Conservation (phyloP, 2,113 vertebrate species). For the Grammomys surdaster region DNA sequence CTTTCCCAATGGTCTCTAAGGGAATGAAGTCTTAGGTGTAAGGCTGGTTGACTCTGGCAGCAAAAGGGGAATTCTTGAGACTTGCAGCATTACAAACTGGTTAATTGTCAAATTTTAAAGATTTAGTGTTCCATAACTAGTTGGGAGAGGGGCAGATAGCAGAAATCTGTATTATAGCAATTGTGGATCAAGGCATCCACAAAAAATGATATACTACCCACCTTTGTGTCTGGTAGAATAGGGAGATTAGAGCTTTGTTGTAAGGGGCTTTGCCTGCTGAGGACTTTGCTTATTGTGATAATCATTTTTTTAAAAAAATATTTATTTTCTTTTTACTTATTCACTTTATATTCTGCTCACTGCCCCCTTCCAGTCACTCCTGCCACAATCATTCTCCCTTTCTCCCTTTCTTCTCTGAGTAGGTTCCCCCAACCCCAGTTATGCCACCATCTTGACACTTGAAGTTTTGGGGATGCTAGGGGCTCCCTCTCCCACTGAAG, state of each 20-base stretch:
- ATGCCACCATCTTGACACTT: too few relatives aligned
- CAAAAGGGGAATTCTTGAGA: neutral
- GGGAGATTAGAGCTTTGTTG: neutral
- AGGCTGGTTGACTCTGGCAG: neutral
- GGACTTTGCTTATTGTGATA: neutral
- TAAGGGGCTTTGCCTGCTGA: neutral
- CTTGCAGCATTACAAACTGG: neutral
- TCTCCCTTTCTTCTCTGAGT: too few relatives aligned
- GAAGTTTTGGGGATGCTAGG: too few relatives aligned
- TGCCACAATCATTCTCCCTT: too few relatives aligned
- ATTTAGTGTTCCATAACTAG: neutral
- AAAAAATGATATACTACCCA: neutral
- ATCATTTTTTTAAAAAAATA: too few relatives aligned
- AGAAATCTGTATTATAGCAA: neutral
- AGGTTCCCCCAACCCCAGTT: too few relatives aligned
- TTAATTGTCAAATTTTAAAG: neutral
- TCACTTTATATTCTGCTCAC: too few relatives aligned
- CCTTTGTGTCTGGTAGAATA: accelerated
- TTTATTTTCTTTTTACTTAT: too few relatives aligned
- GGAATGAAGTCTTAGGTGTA: neutral
- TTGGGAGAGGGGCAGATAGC: neutral
- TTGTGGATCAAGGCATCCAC: neutral
- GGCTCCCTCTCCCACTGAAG: too few relatives aligned
- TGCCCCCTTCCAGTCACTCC: too few relatives aligned
- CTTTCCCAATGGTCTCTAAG: accelerated